Conservation (phyloP, 2,797 vertebrate species). For the Eurystomus glaucurus region DNA sequence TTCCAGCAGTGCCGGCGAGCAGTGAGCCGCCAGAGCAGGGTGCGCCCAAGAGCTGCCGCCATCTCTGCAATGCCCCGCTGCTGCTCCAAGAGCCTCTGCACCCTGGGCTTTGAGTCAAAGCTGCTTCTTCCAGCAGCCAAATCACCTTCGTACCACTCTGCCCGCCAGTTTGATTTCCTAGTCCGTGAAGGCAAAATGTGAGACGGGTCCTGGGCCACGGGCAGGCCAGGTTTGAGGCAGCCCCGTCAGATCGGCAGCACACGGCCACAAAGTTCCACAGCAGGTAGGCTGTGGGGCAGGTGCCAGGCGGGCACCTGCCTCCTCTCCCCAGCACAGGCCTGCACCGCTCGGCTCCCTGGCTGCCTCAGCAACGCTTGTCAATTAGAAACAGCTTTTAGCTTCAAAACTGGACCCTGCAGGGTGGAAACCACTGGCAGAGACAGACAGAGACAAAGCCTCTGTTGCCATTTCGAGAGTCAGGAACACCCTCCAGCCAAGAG, state of each 20-base stretch:
- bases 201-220: rapidly evolving
- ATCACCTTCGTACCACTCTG: background rate
- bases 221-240: background rate
- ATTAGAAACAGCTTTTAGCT: slow-evolving; percentile 45
- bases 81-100: background rate
- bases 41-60: rapidly evolving
- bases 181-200: rapidly evolving
- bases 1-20: background rate
- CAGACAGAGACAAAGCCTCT: background rate
- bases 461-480: background rate
- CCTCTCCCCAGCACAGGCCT: background rate
- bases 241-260: rapidly evolving
- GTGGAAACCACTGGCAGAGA: slow-evolving; percentile 3
- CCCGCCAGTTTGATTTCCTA: background rate
- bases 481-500: background rate
- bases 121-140: background rate
- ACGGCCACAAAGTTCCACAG: rapidly evolving
- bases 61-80: rapidly evolving
- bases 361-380: background rate
- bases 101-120: rapidly evolving
- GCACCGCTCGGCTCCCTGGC: background rate
- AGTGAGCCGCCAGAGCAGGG: rapidly evolving
- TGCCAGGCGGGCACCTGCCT: background rate
- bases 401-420: slow-evolving; percentile 7
- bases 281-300: rapidly evolving